phyloP scores from a whole-genome alignment of 2,113 vertebrate species.

The Cyrtonyx montezumae region DNA sequence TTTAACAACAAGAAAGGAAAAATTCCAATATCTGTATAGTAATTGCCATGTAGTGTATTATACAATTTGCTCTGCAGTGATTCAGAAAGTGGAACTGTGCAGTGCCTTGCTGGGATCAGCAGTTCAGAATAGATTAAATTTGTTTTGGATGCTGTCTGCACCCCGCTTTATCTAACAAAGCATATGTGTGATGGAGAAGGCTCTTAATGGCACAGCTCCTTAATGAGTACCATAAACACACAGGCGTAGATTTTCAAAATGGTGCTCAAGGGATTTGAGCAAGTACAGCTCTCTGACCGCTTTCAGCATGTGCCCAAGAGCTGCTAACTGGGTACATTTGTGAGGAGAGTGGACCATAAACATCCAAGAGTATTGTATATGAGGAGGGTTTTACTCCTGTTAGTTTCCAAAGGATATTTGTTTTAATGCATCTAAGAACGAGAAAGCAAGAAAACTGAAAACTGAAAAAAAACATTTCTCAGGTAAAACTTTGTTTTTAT shows the following conservation, averaged over 20 bases:
- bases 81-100: constrained; percentile 16
- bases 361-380: neutral
- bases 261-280: constrained; percentile 9
- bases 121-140: constrained; percentile 60
- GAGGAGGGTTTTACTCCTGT: neutral
- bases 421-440: neutral
- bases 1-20: constrained; percentile 36
- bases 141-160: constrained; percentile 55
- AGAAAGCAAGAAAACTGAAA: constrained; percentile 9
- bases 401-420: neutral
- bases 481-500: constrained; percentile 22
- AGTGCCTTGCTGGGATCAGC: constrained; percentile 60
- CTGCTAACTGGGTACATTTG: neutral
- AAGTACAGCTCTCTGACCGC: neutral
- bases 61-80: constrained; percentile 1
- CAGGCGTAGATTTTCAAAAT: neutral
- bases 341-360: neutral
- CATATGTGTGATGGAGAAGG: constrained; percentile 18
- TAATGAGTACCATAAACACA: constrained; percentile 58
- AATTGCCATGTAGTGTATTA: neutral
- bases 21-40: neutral
- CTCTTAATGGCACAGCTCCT: neutral
- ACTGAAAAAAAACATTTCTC: neutral
- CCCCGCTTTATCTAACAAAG: constrained; percentile 50
- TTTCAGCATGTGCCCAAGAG: constrained; percentile 3